Evolutionary conservation across 35 echinoderm and acorn worm species (phyloP).

Genomic region (Patiria miniata): DNA sequence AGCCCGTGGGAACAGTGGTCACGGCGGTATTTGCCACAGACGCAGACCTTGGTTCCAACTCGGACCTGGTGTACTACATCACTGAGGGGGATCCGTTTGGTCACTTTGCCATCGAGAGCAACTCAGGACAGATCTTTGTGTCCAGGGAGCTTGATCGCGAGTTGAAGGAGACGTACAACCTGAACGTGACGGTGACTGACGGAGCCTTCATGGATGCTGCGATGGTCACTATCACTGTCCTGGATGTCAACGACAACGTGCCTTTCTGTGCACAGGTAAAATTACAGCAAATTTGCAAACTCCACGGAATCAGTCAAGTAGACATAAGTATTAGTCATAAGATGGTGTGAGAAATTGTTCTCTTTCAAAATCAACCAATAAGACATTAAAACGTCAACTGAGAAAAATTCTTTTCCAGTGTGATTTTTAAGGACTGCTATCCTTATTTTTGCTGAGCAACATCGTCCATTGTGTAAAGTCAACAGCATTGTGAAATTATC

Average conservation of each 20-base stretch:
- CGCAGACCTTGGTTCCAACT: conserved; percentile 73
- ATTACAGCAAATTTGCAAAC: too few relatives aligned
- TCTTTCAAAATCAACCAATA: background rate
- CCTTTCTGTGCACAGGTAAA: conserved; percentile 91
- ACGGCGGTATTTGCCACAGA: conserved; percentile 63
- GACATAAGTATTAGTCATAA: too few relatives aligned
- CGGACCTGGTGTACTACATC: conserved; percentile 78
- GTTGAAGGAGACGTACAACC: conserved; percentile 40
- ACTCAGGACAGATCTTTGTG: conserved; percentile 69
- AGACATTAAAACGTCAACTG: too few relatives aligned
- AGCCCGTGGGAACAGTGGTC: conserved; percentile 43
- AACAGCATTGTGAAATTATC: too few relatives aligned
- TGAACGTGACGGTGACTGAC: conserved; percentile 89
- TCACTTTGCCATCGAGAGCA: conserved; percentile 79
- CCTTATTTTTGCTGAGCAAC: too few relatives aligned
- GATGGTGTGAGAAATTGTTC: background rate
- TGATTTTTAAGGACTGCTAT: too few relatives aligned
- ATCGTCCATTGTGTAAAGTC: too few relatives aligned
- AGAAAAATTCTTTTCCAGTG: too few relatives aligned
- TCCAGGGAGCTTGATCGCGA: conserved; percentile 72
- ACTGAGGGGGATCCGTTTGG: conserved; percentile 67
- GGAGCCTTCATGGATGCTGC: conserved; percentile 78
- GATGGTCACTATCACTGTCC: conserved; percentile 65
- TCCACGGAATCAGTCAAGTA: too few relatives aligned
- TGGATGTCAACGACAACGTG: conserved; percentile 89